These are phyloP conservation scores for Pegoplata infirma DNA, from an alignment of 2,888 invertebrate genomes.

Conservation along the genomic window DNA sequence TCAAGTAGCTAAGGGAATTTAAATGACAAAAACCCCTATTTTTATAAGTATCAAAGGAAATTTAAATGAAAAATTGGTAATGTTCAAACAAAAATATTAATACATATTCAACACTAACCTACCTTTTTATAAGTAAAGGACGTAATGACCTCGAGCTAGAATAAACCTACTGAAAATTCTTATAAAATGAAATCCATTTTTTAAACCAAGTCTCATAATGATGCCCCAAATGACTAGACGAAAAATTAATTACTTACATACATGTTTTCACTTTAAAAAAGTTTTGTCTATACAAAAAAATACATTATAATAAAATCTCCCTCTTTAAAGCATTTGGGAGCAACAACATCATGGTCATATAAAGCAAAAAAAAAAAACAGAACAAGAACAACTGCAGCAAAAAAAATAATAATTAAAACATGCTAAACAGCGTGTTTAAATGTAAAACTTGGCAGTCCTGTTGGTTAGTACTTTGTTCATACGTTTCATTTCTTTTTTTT, in stretches of 20 bases:
- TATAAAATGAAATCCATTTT: no score
- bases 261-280: not conserved
- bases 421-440: slow-evolving; percentile 65
- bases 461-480: slow-evolving; percentile 18
- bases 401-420: slow-evolving; percentile 66
- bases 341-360: slow-evolving; percentile 37
- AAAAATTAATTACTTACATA: no score
- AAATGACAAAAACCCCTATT: no score
- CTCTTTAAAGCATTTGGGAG: slow-evolving; percentile 27
- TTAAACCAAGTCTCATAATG: not conserved
- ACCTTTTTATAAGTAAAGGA: no score
- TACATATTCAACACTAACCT: no score
- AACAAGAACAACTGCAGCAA: slow-evolving; percentile 32
- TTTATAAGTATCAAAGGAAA: no score
- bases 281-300: not conserved
- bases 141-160: no score
- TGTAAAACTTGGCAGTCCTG: slow-evolving; percentile 51
- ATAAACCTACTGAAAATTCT: no score
- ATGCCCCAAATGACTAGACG: not conserved
- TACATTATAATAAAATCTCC: slow-evolving; percentile 17
- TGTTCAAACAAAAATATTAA: no score
- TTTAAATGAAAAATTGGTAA: no score
- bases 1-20: no score
- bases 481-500: not conserved
- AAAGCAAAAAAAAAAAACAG: slow-evolving; percentile 22